Evolutionary conservation across 2,888 invertebrate species (phyloP), one percentile per base, ranked within the genome.

Genomic region (Melanotus villosus): DNA sequence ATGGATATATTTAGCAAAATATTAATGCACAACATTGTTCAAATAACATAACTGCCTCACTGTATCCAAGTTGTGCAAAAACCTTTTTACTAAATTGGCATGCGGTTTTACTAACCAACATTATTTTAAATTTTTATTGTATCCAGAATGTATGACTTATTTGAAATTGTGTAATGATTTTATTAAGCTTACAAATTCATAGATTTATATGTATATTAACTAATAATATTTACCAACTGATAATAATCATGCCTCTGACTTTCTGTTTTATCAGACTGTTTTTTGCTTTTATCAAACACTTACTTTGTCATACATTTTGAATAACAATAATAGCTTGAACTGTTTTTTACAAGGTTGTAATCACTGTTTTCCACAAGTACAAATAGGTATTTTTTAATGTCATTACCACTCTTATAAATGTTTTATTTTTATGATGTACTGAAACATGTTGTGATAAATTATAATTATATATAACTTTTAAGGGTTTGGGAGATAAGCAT

Each of bases 401-500:
- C 64, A 68, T 63, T 60, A 59, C 41, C 30, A 50, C 43, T 58
- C 38, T 45, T 67, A 52, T 59, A 68, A 64, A 68, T 68, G 65
- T 68, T 69, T 65, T 69, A 65, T 69, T 69, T 65, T 69, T 69
- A 69, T 69, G 65, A 77, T 82, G 84, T 84, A 84, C 84, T 84
- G 84, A 84, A 81, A 80, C 82, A 82, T 82, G 83, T 84, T 84
- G 84, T 84, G 84, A 84, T 84, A 84, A 82, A 79, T 80, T 65
- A 60, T 68, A 68, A 59, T 63, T 57, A 75, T 81, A n/a, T n/a
- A 80, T 79, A 79, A 79, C 78, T 26, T 26, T 26, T 67, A 64
- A 76, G 80, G 82, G 80, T 84, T 79, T 80, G 79, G 84, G 84
- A 83, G 82, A 81, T 68, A 68, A 16, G 64, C 57, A 58, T 47